Evolutionary conservation across 2,888 invertebrate species (phyloP).

Genomic region (Apeira syringaria): DNA sequence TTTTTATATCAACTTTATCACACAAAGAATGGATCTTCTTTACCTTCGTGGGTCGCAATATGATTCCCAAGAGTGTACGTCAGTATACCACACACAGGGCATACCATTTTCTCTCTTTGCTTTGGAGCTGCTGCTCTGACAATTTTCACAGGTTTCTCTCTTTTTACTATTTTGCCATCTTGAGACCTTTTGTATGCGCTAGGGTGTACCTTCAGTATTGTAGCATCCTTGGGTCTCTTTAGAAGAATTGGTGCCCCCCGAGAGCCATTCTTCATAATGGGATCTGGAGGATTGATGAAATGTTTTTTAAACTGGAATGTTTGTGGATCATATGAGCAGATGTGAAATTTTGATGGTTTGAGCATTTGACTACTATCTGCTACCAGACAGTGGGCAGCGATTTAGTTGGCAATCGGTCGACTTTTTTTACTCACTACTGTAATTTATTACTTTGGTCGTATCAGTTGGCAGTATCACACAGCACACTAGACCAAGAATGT

Average conservation of each 20-base stretch:
- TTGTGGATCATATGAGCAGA: too few relatives aligned
- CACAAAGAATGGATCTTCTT: too few relatives aligned
- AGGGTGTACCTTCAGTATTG: constrained; percentile 63
- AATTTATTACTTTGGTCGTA: too few relatives aligned
- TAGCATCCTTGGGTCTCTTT: constrained; percentile 74
- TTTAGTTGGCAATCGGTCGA: too few relatives aligned
- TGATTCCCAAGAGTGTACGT: constrained; percentile 75
- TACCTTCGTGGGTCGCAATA: constrained; percentile 77
- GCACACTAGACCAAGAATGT: too few relatives aligned
- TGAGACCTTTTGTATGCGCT: constrained; percentile 49
- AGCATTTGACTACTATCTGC: too few relatives aligned
- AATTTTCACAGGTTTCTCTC: constrained; percentile 56
- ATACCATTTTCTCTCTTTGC: constrained; percentile 74
- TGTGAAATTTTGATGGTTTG: too few relatives aligned
- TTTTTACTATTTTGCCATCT: constrained; percentile 33
- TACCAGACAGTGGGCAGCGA: too few relatives aligned
- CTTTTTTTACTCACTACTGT: too few relatives aligned
- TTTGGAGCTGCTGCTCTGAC: constrained; percentile 51
- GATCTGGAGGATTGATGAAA: constrained; percentile 61
- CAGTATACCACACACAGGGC: constrained; percentile 77
- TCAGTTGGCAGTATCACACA: too few relatives aligned
- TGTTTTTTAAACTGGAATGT: too few relatives aligned
- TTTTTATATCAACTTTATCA: too few relatives aligned
- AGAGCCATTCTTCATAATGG: constrained; percentile 70
- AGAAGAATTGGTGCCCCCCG: constrained; percentile 71